Evolutionary conservation across 2,797 vertebrate genomes (phyloP), one percentile per base, ranked within the genome.

Genomic region (Diplodus puntazzo): DNA sequence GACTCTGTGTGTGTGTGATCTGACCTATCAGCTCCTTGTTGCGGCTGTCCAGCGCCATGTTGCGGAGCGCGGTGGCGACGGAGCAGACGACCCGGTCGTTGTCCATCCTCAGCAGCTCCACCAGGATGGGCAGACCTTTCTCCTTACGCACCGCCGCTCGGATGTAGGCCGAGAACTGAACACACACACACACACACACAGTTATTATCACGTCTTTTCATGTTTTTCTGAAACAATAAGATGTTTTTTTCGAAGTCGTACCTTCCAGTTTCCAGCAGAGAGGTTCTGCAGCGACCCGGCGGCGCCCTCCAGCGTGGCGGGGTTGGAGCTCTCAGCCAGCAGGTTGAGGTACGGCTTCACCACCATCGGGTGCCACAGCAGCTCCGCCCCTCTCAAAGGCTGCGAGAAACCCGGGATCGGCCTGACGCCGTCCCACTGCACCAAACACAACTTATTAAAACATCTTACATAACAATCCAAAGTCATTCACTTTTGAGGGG

Each of bases 1-100:
- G 14, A 61, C 48, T 67, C 2, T 27, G 5, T 67, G 3, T 11
- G 45, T 30, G n/a, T 13, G 42, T 62, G 60, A 42, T 10, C 18
- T 13, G 45, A 99, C 98, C 98, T 62, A 99, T 99, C 0, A 99
- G 97, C 91, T 99, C 98, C 94, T 99, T 99, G 93, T 99, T 99
- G 75, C 98, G 96, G 11, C 97, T 92, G 1, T 99, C 98, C 42
- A 99, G 82, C 0, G 98, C 98, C 98, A 99, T 99, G 89, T 99
- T 99, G 86, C 98, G 94, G 13, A 99, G 89, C 21, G 98, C 97
- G 0, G 98, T 99, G 5, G 98, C 97, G 77, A 99, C 98, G 0
- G 98, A 98, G 46, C 98, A 98, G 74, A 99, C 98, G 2, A 99
- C 98, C 71, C 98, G 94, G 82, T 99, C 98, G 0, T 98, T 99